A percentile compares a stretch with the other conserved stretches of the same genome.
Conservation (phyloP, 2,888 invertebrate species). For the Heteropelma amictum region DNA sequence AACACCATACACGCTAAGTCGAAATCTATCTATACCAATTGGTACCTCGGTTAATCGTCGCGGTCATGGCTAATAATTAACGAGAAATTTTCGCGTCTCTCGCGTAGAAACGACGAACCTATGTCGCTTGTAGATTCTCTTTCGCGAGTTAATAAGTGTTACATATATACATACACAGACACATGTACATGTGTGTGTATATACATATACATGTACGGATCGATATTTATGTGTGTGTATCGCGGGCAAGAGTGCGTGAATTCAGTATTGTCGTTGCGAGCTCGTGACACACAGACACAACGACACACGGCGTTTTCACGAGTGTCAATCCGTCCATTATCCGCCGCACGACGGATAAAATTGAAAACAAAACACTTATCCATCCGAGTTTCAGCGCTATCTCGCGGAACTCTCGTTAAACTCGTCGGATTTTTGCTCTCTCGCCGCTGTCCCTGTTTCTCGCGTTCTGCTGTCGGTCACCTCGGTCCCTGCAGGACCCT, state of each 20-base stretch:
- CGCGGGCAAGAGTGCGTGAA: slow-evolving; percentile 20
- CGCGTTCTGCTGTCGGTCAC: slow-evolving; percentile 64
- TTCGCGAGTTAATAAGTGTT: background rate
- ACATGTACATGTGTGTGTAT: slow-evolving; percentile 8
- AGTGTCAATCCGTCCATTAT: slow-evolving; percentile 26
- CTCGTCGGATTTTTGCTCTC: slow-evolving; percentile 75
- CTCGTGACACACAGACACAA: slow-evolving; percentile 43
- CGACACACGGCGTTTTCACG: slow-evolving; percentile 25
- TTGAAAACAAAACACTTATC: too few species aligned
- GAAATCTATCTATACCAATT: slow-evolving; percentile 31
- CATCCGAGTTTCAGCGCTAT: too few species aligned
- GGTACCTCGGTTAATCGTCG: slow-evolving; percentile 27
- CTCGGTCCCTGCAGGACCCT: slow-evolving; percentile 63
- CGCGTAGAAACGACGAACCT: background rate
- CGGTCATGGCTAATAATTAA: slow-evolving; percentile 15
- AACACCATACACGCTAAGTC: slow-evolving; percentile 28
- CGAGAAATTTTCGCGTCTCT: background rate
- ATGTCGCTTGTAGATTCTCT: slow-evolving; percentile 1
- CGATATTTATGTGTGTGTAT: slow-evolving; percentile 18
- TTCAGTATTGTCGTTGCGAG: slow-evolving; percentile 61
- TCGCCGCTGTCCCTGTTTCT: slow-evolving; percentile 69
- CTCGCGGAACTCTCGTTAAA: slow-evolving; percentile 61
- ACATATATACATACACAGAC: slow-evolving; percentile 33
- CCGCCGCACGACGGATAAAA: too few species aligned
- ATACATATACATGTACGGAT: slow-evolving; percentile 54